A percentile compares a stretch with the other conserved stretches of the same genome.
These are phyloP conservation scores for Lycia hirtaria DNA, from an alignment of 2,888 invertebrate species.

Conservation along the genomic window DNA sequence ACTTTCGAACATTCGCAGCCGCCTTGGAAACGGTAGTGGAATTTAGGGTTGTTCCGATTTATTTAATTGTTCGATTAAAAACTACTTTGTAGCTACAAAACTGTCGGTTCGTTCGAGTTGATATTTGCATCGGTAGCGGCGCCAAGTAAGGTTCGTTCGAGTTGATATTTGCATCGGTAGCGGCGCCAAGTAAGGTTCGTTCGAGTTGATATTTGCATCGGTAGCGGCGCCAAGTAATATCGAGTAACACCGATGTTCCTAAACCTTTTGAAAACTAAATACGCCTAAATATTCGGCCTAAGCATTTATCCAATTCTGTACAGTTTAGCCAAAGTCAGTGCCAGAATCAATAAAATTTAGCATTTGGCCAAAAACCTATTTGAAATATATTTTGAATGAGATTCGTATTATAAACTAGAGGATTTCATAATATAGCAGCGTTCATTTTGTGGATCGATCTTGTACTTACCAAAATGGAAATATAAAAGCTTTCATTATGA, in stretches of 20 bases:
- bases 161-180: too few relatives aligned
- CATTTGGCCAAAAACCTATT: slow-evolving; percentile 2
- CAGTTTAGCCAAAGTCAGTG: slow-evolving; percentile 47
- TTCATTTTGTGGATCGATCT: neutral
- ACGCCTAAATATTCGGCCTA: slow-evolving; percentile 43
- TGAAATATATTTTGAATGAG: neutral
- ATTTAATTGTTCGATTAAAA: too few relatives aligned
- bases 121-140: too few relatives aligned
- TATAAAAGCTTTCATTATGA: neutral
- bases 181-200: neutral
- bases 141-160: too few relatives aligned
- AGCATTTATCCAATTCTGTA: slow-evolving; percentile 36
- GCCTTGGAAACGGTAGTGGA: too few relatives aligned
- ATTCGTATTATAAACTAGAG: neutral
- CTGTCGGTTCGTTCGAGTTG: too few relatives aligned
- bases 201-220: slow-evolving; percentile 40
- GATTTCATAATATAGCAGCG: neutral
- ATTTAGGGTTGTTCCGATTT: too few relatives aligned
- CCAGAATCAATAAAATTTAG: slow-evolving; percentile 35
- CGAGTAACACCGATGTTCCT: slow-evolving; percentile 48
- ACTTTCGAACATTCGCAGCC: too few relatives aligned
- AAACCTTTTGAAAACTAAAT: slow-evolving; percentile 34
- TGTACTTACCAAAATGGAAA: neutral
- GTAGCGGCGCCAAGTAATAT: slow-evolving; percentile 51
- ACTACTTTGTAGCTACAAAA: too few relatives aligned